A percentile compares a stretch with the other conserved stretches of the same genome.
phyloP scores from a whole-genome alignment of 2,797 vertebrate genomes.

The Sphenodon punctatus region DNA sequence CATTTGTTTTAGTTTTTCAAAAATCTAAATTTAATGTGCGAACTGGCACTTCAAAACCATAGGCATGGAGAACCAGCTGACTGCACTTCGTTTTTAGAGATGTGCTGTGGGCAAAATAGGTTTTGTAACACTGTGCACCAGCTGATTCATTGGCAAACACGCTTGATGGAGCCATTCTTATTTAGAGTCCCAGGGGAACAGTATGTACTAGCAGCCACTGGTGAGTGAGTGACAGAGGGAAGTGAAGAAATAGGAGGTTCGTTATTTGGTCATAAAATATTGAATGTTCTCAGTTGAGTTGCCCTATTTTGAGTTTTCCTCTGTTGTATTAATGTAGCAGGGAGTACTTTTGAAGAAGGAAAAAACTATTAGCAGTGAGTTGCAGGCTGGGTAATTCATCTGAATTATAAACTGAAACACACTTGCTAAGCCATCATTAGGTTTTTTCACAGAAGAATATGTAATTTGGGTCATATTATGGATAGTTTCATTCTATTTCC shows the following conservation, averaged over 20 bases:
- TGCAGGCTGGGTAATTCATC: background rate
- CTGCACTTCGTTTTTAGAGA: background rate
- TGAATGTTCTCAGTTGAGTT: background rate
- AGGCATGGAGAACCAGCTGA: background rate
- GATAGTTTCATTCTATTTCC: background rate
- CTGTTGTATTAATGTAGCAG: background rate
- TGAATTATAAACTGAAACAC: background rate
- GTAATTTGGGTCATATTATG: background rate
- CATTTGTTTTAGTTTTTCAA: background rate
- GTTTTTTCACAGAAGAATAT: background rate
- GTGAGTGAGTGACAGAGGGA: background rate
- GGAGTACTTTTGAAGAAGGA: background rate
- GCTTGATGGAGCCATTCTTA: background rate
- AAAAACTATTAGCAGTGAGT: background rate
- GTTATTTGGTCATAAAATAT: background rate
- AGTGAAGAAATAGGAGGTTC: background rate
- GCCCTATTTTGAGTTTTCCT: background rate
- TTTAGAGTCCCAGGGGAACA: background rate
- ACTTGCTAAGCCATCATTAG: background rate
- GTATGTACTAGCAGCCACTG: background rate
- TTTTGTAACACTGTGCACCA: background rate
- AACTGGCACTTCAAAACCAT: background rate
- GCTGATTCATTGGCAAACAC: background rate
- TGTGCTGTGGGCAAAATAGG: background rate
- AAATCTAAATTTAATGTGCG: background rate